Base-by-base conservation (phyloP, 2,888 invertebrate species). In the Hylaea fasciaria region DNA sequence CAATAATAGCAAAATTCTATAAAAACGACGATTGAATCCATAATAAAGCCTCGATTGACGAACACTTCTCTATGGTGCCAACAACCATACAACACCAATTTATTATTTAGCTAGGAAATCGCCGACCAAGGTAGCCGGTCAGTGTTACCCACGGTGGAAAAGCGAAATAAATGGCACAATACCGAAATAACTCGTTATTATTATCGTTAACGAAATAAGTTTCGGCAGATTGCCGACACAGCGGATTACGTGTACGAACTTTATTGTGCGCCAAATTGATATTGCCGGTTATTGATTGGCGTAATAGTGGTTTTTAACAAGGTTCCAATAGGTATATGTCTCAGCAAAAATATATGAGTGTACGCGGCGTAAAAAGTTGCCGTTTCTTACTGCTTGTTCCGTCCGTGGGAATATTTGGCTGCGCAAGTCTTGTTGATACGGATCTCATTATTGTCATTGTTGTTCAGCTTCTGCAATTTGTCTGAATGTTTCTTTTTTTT, bases 171-270 rank as follows among this genome's bases (percentile, higher is more conserved):
- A n/a, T 7, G 66, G 69, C 49, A 70, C 68, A 71, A 73, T 75
- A 75, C 67, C 71, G 72, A 73, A 80, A 74, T 73, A 74, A 74
- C 70, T 75, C 73, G 76, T 78, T 78, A 83, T 81, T 78, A 78
- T n/a, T 77, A 71, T 75, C 74, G 77, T 77, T 81, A 82, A 81
- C 78, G 75, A 78, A 71, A 78, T 79, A 78, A 81, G 69, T 62
- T 52, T 68, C 68, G 56, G 71, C 69, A 76, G 77, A 67, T 64
- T 65, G 63, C 69, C 64, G 72, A 79, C 68, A 70, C 69, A 57
- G 72, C 75, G 71, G 71, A 74, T 77, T 76, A 72, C 62, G 57
- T 62, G 57, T 62, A 63, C 55, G 59, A 63, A 65, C 2, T 22
- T 2, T 22, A 22, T 69, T 59, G 69, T 69, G 63, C 68, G 69